Conservation (phyloP, 2,113 vertebrate species). For the Lepisosteus osseus region DNA sequence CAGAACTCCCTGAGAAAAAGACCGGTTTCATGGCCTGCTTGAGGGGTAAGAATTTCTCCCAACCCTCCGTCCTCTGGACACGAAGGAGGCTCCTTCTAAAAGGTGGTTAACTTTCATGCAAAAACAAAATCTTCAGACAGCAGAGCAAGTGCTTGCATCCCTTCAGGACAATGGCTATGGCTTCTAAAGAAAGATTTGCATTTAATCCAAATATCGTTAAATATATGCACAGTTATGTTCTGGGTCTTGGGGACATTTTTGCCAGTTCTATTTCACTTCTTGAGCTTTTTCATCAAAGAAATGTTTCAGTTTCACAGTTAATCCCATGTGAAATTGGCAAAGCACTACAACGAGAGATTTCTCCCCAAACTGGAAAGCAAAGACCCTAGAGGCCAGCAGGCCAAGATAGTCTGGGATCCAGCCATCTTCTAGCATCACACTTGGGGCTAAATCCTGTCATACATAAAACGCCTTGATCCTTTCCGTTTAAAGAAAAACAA, state of each 20-base stretch:
- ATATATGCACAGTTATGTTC: not conserved
- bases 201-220: not conserved
- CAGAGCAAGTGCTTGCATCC: not conserved
- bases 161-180: not conserved
- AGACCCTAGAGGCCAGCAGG: no score
- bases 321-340: slow-evolving; percentile 10
- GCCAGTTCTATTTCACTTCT: not conserved
- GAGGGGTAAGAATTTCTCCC: not conserved
- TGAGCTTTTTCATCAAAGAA: not conserved
- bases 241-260: not conserved
- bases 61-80: slow-evolving; percentile 3
- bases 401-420: no score
- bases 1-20: not conserved
- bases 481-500: no score
- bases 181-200: not conserved
- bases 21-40: not conserved
- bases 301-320: not conserved
- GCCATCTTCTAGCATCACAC: no score
- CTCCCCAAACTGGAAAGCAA: not conserved
- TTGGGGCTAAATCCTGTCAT: no score
- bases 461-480: no score
- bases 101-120: slow-evolving; percentile 51
- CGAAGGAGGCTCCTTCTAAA: slow-evolving; percentile 36
- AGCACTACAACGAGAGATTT: not conserved
- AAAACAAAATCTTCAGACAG: not conserved